Base-by-base conservation (phyloP, 1,140 invertebrate genomes). In the Maconellicoccus hirsutus region DNA sequence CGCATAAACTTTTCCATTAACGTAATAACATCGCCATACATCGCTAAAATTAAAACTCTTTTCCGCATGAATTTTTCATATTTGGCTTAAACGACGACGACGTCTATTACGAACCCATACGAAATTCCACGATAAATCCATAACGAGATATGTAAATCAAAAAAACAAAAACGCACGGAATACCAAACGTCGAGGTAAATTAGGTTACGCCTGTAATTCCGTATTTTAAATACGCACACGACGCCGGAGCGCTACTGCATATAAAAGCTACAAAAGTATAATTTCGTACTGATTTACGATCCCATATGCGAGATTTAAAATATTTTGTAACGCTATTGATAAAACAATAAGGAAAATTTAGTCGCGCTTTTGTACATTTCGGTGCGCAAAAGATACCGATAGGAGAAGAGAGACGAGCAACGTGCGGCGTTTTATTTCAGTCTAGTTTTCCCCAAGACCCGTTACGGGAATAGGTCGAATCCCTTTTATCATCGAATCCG, bases 401-500 rank as follows among this genome's bases (percentile, higher is more conserved):
- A 16, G 19, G 21, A 16, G 10, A 23, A 66, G 10, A 66, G 10
- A 66, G 22, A 22, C 10, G 16, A 16, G 61, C 2, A 23, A 16
- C 22, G 61, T 25, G 21, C 22, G 61, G 42, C 61, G 61, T 66
- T 66, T 66, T 66, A 66, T 66, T 66, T 66, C 16, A 26, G 61
- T 66, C 25, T 66, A 66, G 61, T 66, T 66, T 66, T 66, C 61
- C 61, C 25, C 22, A 26, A 26, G 21, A 26, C 61, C 21, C 61
- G 61, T 66, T 26, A 26, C 22, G 61, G 61, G 61, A 66, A 66
- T 66, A 66, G 21, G 61, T 23, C 61, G 61, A 66, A 66, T 66
- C 61, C 61, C 61, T 66, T 66, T 66, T 66, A 66, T 66, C 61
- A 66, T 66, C 61, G 61, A 26, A 23, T 66, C 61, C 61, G 61